phyloP scores from a whole-genome alignment of 2,113 vertebrate genomes.

The Calypte anna region DNA sequence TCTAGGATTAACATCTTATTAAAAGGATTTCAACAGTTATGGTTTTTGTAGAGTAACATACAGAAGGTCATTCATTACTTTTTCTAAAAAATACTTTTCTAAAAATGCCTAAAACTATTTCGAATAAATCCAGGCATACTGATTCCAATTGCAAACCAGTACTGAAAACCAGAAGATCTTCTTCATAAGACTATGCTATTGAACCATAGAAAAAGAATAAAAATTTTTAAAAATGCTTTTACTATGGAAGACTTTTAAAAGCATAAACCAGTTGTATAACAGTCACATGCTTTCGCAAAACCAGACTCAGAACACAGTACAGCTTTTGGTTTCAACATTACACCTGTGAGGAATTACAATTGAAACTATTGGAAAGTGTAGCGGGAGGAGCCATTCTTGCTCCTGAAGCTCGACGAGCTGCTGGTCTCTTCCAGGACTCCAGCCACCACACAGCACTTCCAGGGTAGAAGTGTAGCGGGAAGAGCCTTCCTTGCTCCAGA shows the following conservation, averaged over 20 bases:
- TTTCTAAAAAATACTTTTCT: background rate
- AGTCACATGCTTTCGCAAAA: background rate
- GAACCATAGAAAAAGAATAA: background rate
- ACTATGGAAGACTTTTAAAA: background rate
- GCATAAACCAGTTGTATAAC: background rate
- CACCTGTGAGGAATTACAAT: background rate
- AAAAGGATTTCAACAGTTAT: constrained; percentile 16
- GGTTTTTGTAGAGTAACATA: background rate
- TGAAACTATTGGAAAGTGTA: background rate
- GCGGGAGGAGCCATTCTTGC: no score
- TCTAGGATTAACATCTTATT: constrained; percentile 54
- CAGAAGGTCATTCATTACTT: constrained; percentile 21
- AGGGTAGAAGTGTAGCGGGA: no score
- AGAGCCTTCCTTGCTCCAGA: no score
- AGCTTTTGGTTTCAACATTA: background rate
- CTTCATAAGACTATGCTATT: background rate
- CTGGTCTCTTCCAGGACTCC: no score
- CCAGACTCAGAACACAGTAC: background rate
- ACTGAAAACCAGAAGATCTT: background rate
- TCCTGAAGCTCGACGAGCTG: no score
- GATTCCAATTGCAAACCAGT: background rate
- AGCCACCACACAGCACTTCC: no score
- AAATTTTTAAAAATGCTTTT: background rate
- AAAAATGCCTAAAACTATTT: background rate
- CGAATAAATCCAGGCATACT: background rate